A percentile compares a stretch with the other conserved stretches of the same genome.
Conservation (phyloP, 2,888 invertebrate species). For the Phengaris alcon region DNA sequence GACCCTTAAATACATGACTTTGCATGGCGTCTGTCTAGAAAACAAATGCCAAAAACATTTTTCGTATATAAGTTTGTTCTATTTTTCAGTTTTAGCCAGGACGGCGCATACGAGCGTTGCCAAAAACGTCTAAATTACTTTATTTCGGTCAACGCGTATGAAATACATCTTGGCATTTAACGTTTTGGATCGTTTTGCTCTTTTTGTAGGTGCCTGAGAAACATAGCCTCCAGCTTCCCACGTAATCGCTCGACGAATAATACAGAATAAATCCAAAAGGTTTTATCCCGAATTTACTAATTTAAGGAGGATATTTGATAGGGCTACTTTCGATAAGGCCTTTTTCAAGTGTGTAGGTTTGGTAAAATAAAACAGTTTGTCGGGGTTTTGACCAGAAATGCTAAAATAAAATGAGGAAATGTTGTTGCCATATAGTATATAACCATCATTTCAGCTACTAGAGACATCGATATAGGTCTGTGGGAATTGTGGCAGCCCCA, state of each 20-base stretch:
- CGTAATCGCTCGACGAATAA: background rate
- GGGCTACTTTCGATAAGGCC: background rate
- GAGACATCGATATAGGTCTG: too few relatives aligned
- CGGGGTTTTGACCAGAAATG: background rate
- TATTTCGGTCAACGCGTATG: constrained; percentile 7
- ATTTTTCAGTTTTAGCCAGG: background rate
- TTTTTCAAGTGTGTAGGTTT: too few relatives aligned
- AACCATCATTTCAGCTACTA: too few relatives aligned
- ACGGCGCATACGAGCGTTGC: background rate
- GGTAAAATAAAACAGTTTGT: too few relatives aligned
- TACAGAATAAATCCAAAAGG: background rate
- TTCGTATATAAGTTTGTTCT: too few relatives aligned
- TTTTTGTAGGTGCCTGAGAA: background rate
- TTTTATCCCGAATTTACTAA: background rate
- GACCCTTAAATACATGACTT: too few relatives aligned
- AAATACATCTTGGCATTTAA: constrained; percentile 15
- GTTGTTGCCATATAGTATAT: too few relatives aligned
- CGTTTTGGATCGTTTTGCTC: background rate
- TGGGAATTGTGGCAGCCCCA: too few relatives aligned
- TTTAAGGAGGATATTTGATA: background rate
- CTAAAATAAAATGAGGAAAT: background rate
- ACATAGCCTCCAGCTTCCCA: background rate
- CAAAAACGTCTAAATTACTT: background rate
- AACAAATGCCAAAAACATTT: too few relatives aligned
- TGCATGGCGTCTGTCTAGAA: too few relatives aligned